These are phyloP conservation scores for Molanna angustata DNA, from an alignment of 2,888 invertebrate genomes.

Conservation along the genomic window DNA sequence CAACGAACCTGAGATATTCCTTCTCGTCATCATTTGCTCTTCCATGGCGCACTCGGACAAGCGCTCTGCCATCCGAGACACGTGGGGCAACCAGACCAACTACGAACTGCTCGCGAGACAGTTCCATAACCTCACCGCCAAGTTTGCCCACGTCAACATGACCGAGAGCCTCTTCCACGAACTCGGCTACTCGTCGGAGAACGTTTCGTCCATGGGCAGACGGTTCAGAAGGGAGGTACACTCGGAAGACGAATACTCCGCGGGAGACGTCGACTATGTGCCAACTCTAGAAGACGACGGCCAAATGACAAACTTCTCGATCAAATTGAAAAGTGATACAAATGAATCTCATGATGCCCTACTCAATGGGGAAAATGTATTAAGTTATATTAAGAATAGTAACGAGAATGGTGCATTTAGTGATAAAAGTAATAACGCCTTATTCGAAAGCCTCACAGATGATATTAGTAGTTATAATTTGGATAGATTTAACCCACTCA, in stretches of 20 bases:
- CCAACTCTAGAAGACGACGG: constrained; percentile 1
- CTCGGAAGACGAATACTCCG: constrained; percentile 9
- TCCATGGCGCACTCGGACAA: constrained; percentile 65
- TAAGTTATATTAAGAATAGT: neutral
- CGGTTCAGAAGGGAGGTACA: constrained; percentile 20
- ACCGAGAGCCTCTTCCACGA: constrained; percentile 24
- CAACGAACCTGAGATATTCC: constrained; percentile 46
- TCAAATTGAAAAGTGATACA: neutral
- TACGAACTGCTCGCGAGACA: constrained; percentile 37
- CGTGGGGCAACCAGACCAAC: constrained; percentile 62
- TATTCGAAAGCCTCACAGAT: constrained; percentile 12
- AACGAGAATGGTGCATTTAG: constrained; percentile 2
- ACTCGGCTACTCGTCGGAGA: constrained; percentile 15
- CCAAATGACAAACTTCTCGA: neutral
- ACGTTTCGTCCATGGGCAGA: constrained; percentile 10
- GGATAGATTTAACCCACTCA: constrained; percentile 2
- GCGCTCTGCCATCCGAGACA: constrained; percentile 65
- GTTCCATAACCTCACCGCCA: constrained; percentile 19
- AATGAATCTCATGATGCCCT: neutral
- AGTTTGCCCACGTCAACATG: constrained; percentile 19
- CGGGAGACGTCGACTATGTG: constrained; percentile 7
- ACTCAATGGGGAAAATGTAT: neutral
- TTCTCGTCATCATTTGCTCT: constrained; percentile 75
- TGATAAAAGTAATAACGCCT: constrained; percentile 14
- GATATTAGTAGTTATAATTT: constrained; percentile 8